Evolutionary conservation across 2,113 vertebrate genomes (phyloP).

Genomic region (Urocitellus parryii): DNA sequence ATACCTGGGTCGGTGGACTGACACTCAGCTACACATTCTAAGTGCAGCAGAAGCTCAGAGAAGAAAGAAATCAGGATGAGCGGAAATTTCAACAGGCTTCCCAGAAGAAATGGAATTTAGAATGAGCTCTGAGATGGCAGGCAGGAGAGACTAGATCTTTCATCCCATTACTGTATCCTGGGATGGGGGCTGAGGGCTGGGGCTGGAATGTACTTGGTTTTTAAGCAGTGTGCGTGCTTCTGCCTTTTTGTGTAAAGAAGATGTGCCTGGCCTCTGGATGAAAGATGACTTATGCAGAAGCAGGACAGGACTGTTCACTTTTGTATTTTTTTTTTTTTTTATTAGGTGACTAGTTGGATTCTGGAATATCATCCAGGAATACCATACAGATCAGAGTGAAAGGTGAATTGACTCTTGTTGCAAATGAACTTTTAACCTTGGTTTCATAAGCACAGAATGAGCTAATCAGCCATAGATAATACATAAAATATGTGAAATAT

Average conservation of each 20-base stretch:
- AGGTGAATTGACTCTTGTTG: not conserved
- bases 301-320: not conserved
- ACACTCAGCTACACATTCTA: not conserved
- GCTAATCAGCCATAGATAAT: not conserved
- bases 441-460: not conserved
- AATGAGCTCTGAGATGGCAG: not conserved
- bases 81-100: not conserved
- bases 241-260: not conserved
- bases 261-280: not conserved
- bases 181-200: not conserved
- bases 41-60: not conserved
- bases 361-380: not conserved
- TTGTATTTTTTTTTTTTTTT: not conserved
- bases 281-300: not conserved
- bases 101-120: not conserved
- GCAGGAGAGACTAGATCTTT: too few relatives aligned
- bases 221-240: not conserved
- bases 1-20: not conserved
- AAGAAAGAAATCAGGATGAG: not conserved
- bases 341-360: not conserved
- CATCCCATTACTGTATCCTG: not conserved
- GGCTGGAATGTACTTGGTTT: not conserved
- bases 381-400: not conserved
- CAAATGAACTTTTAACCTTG: slow-evolving; percentile 34
- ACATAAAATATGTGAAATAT: not conserved